Percentiles rank a stretch among this genome's conserved stretches.
Evolutionary conservation across 2,888 invertebrate genomes (phyloP).

Genomic region (Hyles lineata): DNA sequence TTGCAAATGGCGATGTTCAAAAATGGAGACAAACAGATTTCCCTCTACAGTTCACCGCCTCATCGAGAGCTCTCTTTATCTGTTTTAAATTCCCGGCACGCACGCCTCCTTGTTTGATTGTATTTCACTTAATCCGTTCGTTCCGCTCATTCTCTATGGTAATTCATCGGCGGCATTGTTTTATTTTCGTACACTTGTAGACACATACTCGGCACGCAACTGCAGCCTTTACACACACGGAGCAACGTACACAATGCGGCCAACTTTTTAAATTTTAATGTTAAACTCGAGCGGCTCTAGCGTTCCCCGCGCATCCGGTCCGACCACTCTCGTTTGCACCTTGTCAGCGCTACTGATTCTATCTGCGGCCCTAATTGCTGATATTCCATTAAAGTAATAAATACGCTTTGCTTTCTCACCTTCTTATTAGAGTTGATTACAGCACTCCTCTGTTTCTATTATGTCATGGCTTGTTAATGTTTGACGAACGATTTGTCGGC

Average conservation of each 20-base stretch:
- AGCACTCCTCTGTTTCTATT: slow-evolving; percentile 76
- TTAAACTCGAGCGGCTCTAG: slow-evolving; percentile 48
- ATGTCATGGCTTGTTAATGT: slow-evolving; percentile 74
- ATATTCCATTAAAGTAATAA: slow-evolving; percentile 84
- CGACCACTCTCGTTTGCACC: slow-evolving; percentile 82
- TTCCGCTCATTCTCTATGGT: slow-evolving; percentile 81
- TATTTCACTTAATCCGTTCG: slow-evolving; percentile 80
- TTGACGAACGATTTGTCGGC: slow-evolving; percentile 68
- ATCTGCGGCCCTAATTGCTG: slow-evolving; percentile 80
- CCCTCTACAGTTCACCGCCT: slow-evolving; percentile 51
- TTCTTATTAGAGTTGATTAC: slow-evolving; percentile 79
- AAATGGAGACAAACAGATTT: slow-evolving; percentile 60
- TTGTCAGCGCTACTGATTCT: slow-evolving; percentile 83
- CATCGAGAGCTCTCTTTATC: slow-evolving; percentile 54
- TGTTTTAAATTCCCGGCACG: slow-evolving; percentile 67
- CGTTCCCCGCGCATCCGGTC: slow-evolving; percentile 71
- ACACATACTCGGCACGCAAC: slow-evolving; percentile 45
- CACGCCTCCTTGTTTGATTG: slow-evolving; percentile 75
- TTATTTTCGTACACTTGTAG: slow-evolving; percentile 68
- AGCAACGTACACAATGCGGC: slow-evolving; percentile 50
- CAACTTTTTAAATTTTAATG: slow-evolving; percentile 43
- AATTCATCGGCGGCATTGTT: slow-evolving; percentile 79
- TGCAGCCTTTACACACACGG: slow-evolving; percentile 48
- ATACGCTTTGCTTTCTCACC: slow-evolving; percentile 78
- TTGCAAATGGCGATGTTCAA: slow-evolving; percentile 49